These are phyloP conservation scores for Varroa destructor DNA, from an alignment of 1,140 invertebrate species.

Conservation along the genomic window DNA sequence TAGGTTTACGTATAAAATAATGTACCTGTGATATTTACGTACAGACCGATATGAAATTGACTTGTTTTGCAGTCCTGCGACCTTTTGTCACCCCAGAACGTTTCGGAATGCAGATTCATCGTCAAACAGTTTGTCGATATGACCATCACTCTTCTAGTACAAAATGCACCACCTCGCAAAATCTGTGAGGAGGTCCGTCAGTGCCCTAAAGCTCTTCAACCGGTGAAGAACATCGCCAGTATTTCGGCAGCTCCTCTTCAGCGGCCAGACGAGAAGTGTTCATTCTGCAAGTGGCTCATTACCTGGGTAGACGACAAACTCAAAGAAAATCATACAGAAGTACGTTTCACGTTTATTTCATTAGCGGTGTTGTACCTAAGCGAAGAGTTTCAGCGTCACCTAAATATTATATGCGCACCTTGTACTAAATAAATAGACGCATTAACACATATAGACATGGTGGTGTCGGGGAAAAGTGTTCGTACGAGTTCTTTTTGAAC, in stretches of 20 bases:
- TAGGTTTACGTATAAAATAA: too few relatives aligned
- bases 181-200: slow-evolving; percentile 14
- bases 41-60: too few relatives aligned
- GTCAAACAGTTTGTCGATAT: not conserved
- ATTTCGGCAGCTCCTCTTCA: not conserved
- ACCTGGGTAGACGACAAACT: slow-evolving; percentile 27
- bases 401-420: too few relatives aligned
- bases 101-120: not conserved
- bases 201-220: not conserved
- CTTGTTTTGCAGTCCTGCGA: not conserved
- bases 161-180: not conserved
- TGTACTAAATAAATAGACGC: too few relatives aligned
- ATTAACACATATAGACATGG: too few relatives aligned
- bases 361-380: too few relatives aligned
- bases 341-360: not conserved
- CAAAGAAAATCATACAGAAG: slow-evolving; percentile 2
- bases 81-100: not conserved
- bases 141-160: slow-evolving; percentile 22
- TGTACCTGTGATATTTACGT: too few relatives aligned
- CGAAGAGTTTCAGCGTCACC: too few relatives aligned
- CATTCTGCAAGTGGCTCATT: slow-evolving; percentile 19
- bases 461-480: too few relatives aligned
- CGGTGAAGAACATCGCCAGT: not conserved
- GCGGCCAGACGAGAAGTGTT: not conserved
- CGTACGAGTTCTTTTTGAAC: too few relatives aligned